phyloP scores from a whole-genome alignment of 2,113 vertebrate genomes.

The Elanus axillaris region DNA sequence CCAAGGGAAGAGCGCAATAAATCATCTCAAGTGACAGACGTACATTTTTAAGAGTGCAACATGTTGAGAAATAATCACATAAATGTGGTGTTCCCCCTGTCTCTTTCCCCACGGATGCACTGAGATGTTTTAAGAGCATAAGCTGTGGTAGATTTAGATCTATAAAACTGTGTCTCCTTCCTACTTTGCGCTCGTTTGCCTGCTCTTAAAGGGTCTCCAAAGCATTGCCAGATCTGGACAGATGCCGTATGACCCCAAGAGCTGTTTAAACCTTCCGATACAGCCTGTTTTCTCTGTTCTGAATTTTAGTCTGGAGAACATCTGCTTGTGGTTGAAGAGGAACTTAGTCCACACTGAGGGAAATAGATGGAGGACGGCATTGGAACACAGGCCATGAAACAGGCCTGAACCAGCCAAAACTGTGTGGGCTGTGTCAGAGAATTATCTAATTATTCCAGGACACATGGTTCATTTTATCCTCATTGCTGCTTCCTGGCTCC shows the following conservation, averaged over 20 bases:
- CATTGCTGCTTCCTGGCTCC: conserved; percentile 9
- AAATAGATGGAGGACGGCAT: background rate
- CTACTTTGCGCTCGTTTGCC: background rate
- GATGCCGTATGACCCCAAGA: background rate
- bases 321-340: conserved; percentile 17
- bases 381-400: background rate
- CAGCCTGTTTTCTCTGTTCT: background rate
- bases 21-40: background rate
- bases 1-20: background rate
- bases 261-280: background rate
- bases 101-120: background rate
- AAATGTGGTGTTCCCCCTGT: background rate
- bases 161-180: background rate
- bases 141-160: background rate
- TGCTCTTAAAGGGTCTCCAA: background rate
- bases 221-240: background rate
- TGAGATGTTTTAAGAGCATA: background rate
- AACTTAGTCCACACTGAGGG: background rate
- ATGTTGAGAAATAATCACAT: background rate
- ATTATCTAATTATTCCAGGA: conserved; percentile 18
- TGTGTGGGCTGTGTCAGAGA: conserved; percentile 9
- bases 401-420: background rate
- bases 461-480: conserved; percentile 9
- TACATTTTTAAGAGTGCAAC: background rate
- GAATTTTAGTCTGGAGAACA: background rate